Conservation (phyloP, 2,797 vertebrate genomes). For the Pempheris klunzingeri region DNA sequence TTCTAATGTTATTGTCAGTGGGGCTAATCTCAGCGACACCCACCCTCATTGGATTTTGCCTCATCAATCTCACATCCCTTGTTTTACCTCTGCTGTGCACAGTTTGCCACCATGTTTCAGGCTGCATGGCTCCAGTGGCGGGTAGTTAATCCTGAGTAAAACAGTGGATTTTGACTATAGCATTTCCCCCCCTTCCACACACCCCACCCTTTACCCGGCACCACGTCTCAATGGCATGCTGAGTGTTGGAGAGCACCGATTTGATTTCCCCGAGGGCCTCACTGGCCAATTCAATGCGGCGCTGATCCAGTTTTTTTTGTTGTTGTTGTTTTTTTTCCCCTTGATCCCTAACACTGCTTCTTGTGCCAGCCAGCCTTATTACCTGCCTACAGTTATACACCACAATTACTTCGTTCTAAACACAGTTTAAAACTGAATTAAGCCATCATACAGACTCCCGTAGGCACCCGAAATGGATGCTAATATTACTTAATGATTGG, state of each 20-base stretch:
- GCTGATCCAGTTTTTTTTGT: slow-evolving; percentile 46
- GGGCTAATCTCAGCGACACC: slow-evolving; percentile 52
- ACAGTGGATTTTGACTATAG: slow-evolving; percentile 51
- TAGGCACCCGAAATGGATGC: slow-evolving; percentile 51
- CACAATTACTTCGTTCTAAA: slow-evolving; percentile 68
- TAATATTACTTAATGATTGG: slow-evolving; percentile 67
- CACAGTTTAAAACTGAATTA: slow-evolving; percentile 73
- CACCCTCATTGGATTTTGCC: slow-evolving; percentile 33
- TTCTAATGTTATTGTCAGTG: slow-evolving; percentile 58
- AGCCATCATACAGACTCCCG: slow-evolving; percentile 57
- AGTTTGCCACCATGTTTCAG: slow-evolving; percentile 9
- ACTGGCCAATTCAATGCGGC: slow-evolving; percentile 54
- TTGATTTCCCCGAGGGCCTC: slow-evolving; percentile 80
- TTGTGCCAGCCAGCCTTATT: slow-evolving; percentile 70
- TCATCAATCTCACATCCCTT: slow-evolving; percentile 54
- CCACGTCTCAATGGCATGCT: slow-evolving; percentile 50
- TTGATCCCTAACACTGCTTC: slow-evolving; percentile 43
- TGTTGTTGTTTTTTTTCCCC: not conserved
- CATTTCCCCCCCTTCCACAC: slow-evolving; percentile 21
- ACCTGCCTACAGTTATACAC: slow-evolving; percentile 69
- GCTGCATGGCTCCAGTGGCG: slow-evolving; percentile 20
- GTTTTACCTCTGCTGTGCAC: slow-evolving; percentile 32
- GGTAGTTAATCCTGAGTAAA: slow-evolving; percentile 63
- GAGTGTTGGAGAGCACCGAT: slow-evolving; percentile 61
- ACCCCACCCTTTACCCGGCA: not conserved